phyloP scores from a whole-genome alignment of 2,797 vertebrate genomes.

The Threskiornis aethiopicus region DNA sequence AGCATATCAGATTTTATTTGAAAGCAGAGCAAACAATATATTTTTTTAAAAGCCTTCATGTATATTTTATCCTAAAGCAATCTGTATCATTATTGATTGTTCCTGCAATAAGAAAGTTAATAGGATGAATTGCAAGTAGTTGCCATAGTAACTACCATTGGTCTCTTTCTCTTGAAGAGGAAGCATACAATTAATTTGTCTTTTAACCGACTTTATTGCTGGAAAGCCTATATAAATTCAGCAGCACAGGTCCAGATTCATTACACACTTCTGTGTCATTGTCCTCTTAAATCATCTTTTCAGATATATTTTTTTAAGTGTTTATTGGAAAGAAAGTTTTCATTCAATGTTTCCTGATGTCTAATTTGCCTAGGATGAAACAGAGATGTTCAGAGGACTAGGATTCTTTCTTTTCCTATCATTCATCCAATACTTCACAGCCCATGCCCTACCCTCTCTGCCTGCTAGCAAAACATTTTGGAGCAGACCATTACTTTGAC shows the following conservation, averaged over 20 bases:
- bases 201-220: constrained; percentile 70
- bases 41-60: constrained; percentile 51
- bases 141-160: constrained; percentile 71
- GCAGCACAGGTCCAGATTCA: constrained; percentile 11
- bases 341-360: neutral
- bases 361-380: neutral
- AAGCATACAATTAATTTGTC: constrained; percentile 71
- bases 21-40: constrained; percentile 67
- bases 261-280: constrained; percentile 38
- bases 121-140: constrained; percentile 69
- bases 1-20: constrained; percentile 49
- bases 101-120: constrained; percentile 72
- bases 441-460: neutral
- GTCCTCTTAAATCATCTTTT: constrained; percentile 45
- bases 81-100: constrained; percentile 71
- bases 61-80: constrained; percentile 72
- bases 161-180: constrained; percentile 55
- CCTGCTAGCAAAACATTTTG: neutral
- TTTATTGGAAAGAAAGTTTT: constrained; percentile 52
- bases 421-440: neutral
- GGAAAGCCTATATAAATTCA: constrained; percentile 40
- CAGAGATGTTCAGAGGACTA: neutral
- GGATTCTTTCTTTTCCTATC: neutral
- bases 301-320: neutral
- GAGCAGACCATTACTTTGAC: neutral